Conservation (phyloP, 1,140 invertebrate species). For the Drosophila ambigua region DNA sequence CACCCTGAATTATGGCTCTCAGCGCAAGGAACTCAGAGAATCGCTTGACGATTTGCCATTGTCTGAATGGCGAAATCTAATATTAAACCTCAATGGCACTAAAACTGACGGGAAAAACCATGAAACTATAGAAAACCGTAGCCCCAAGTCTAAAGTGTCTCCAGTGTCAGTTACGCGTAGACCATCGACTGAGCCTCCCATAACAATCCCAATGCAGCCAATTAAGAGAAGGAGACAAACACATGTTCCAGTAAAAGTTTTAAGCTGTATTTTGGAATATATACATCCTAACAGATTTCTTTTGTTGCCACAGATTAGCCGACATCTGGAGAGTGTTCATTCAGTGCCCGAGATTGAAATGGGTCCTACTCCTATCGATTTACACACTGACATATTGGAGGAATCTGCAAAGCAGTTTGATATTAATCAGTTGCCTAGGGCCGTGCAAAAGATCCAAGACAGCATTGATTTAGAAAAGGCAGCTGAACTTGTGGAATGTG, state of each 20-base stretch:
- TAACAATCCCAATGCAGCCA: no score
- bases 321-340: slow-evolving; percentile 4
- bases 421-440: no score
- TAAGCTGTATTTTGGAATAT: slow-evolving; percentile 29
- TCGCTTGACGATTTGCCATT: no score
- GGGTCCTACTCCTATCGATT: slow-evolving; percentile 20
- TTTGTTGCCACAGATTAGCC: slow-evolving; percentile 59
- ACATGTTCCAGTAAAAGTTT: slow-evolving; percentile 13
- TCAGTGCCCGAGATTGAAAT: neutral
- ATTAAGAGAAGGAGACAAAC: neutral
- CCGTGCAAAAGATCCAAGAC: no score
- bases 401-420: neutral
- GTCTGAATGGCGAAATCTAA: no score
- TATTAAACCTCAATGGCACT: no score
- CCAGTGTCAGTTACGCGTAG: neutral
- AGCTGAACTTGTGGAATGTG: neutral
- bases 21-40: no score
- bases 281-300: slow-evolving; percentile 44
- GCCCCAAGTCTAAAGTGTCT: neutral
- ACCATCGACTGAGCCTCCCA: no score
- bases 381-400: slow-evolving; percentile 4
- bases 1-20: no score
- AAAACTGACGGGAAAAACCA: no score
- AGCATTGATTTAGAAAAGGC: neutral
- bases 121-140: no score